Evolutionary conservation across 1,140 invertebrate species (phyloP).

Genomic region (Nymphalis io): DNA sequence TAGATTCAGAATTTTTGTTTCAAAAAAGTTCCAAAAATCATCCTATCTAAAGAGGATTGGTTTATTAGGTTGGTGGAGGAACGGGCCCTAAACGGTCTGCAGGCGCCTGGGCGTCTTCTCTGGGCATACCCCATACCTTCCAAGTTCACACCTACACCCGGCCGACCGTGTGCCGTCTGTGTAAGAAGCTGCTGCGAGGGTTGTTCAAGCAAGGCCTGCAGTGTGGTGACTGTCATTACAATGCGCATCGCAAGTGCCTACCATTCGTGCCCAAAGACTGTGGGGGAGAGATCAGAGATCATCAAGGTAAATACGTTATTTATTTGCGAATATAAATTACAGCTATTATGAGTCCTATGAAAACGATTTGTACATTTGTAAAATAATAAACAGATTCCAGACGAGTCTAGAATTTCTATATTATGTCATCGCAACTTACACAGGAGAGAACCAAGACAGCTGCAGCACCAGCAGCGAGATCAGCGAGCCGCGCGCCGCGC

Average conservation of each 20-base stretch:
- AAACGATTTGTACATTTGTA: slow-evolving; percentile 1
- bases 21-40: too few relatives aligned
- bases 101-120: slow-evolving; percentile 51
- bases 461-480: slow-evolving; percentile 84
- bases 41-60: neutral
- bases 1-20: too few relatives aligned
- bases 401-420: too few relatives aligned
- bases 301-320: slow-evolving; percentile 80
- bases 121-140: slow-evolving; percentile 96
- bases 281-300: slow-evolving; percentile 88
- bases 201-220: slow-evolving; percentile 99
- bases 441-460: slow-evolving; percentile 85
- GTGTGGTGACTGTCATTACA: slow-evolving; percentile 99
- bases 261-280: slow-evolving; percentile 98
- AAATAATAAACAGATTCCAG: neutral
- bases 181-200: slow-evolving; percentile 96
- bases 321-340: too few relatives aligned
- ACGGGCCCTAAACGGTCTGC: slow-evolving; percentile 10
- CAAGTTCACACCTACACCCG: slow-evolving; percentile 95
- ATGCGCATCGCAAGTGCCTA: slow-evolving; percentile 98
- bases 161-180: slow-evolving; percentile 97
- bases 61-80: slow-evolving; percentile 14
- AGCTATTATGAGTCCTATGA: slow-evolving; percentile 5
- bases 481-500: slow-evolving; percentile 75
- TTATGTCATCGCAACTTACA: too few relatives aligned